Conservation (phyloP, 2,888 invertebrate species). For the Silvanus unidentatus region DNA sequence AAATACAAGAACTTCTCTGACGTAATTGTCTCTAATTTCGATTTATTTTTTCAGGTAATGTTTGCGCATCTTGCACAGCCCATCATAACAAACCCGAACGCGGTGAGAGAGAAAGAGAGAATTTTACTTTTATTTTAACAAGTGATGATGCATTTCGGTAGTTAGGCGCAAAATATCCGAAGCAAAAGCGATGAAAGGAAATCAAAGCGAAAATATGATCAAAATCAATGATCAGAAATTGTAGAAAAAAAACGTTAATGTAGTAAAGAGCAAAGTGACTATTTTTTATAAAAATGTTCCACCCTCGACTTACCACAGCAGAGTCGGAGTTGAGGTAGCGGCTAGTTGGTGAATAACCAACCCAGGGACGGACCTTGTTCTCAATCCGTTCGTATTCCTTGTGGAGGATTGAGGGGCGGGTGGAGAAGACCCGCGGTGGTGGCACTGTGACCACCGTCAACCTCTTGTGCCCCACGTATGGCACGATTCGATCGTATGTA, state of each 20-base stretch:
- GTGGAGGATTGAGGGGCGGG: slow-evolving; percentile 61
- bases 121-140: too few species aligned
- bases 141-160: not conserved
- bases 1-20: too few species aligned
- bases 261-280: not conserved
- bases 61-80: too few species aligned
- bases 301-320: slow-evolving; percentile 56
- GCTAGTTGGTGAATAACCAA: slow-evolving; percentile 62
- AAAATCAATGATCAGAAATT: not conserved
- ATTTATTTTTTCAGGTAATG: too few species aligned
- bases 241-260: not conserved
- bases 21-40: too few species aligned
- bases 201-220: not conserved
- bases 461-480: slow-evolving; percentile 51
- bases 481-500: slow-evolving; percentile 45
- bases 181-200: slow-evolving; percentile 5
- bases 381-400: slow-evolving; percentile 65
- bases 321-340: slow-evolving; percentile 73
- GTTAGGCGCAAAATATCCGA: not conserved
- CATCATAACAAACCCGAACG: too few species aligned
- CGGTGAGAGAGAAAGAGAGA: too few species aligned
- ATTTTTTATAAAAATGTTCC: not conserved
- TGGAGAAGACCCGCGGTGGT: slow-evolving; percentile 55
- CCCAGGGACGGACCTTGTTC: slow-evolving; percentile 57
- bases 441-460: slow-evolving; percentile 56